Evolutionary conservation across 2,113 vertebrate genomes (phyloP), one percentile per base, ranked within the genome.

Genomic region (Dasyurus viverrinus): DNA sequence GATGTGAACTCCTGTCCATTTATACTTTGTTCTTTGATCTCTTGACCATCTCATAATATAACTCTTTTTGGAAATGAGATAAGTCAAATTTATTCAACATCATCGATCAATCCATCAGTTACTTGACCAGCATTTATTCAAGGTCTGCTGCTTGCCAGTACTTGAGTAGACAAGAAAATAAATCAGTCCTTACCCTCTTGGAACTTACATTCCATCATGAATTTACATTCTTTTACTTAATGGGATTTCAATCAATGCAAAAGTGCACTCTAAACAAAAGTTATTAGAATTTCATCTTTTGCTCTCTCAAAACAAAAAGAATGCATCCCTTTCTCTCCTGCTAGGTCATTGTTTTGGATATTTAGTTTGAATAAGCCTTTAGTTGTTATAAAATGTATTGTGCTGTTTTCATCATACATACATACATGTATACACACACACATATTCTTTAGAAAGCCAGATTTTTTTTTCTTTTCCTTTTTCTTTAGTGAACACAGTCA

Each of bases 361-460:
- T 96, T 98, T 90, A 95, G 89, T 98, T 84, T 93, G 96, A 98
- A 97, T 97, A 96, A 98, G 46, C 95, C 95, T 97, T 97, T 84
- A 92, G 52, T 96, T 95, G 92, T 89, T 91, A 95, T 96, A 92
- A 97, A 97, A 97, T 97, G 92, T 95, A 97, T 97, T 97, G 94
- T 97, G 91, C 96, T 98, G 90, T 96, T 93, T 96, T 93, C 60
- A 94, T 90, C 92, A 97, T 98, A 97, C 98, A 16, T n/a, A 57
- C 97, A 94, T 96, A 97, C 93, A 68, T 68, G 36, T n/a, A 68
- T 68, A 54, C 3, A 54, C 22, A 54, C 14, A 54, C 14, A 92
- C 11, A 11, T 10, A 96, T 95, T 92, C 94, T 22, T 89, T 95
- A 97, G 95, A 98, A 98, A 98, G 91, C 90, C 94, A 96, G 93